Percentiles rank a stretch among this genome's conserved stretches.
Conservation (phyloP, 2,113 vertebrate genomes). For the Hepsetus odoe region DNA sequence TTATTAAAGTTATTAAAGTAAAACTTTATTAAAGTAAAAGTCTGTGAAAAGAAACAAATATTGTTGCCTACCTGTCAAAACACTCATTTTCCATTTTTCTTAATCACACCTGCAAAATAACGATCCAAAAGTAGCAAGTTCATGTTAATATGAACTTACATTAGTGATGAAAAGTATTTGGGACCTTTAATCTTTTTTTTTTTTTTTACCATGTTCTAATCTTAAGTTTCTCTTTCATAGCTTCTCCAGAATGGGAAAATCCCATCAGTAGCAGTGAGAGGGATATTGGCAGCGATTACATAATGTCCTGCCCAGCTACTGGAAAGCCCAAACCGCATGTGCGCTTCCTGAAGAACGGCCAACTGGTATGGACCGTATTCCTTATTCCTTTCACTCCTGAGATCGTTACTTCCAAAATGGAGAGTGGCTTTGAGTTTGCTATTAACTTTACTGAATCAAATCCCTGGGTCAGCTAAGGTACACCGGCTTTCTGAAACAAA, state of each 20-base stretch:
- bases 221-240: constrained; percentile 67
- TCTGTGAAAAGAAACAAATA: too few relatives aligned
- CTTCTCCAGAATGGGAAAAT: constrained; percentile 90
- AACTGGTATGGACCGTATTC: constrained; percentile 70
- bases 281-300: constrained; percentile 86
- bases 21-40: too few relatives aligned
- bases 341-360: constrained; percentile 89
- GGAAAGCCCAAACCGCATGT: constrained; percentile 90
- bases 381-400: background rate
- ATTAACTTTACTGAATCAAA: background rate
- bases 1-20: too few relatives aligned
- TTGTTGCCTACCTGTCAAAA: too few relatives aligned
- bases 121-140: background rate
- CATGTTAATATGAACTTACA: too few relatives aligned
- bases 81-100: too few relatives aligned
- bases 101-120: too few relatives aligned
- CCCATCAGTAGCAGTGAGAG: constrained; percentile 88
- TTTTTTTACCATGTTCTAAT: background rate
- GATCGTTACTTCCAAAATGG: background rate
- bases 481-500: background rate
- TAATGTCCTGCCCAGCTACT: constrained; percentile 87
- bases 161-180: background rate
- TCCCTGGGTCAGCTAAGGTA: background rate
- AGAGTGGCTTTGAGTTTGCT: background rate
- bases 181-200: background rate